Conservation (phyloP, 2,797 vertebrate species). For the Carapus acus region DNA sequence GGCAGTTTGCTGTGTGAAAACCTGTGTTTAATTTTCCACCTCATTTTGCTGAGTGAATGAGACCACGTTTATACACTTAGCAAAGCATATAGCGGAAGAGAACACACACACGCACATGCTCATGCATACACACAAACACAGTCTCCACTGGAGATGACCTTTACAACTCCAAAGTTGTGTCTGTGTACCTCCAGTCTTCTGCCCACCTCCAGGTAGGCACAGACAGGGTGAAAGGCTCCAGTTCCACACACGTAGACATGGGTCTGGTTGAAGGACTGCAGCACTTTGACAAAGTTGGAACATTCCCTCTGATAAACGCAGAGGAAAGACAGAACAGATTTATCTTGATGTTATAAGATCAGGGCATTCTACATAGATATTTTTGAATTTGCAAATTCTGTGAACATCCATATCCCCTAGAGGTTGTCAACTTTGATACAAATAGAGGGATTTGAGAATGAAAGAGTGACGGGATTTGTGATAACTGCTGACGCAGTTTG, state of each 20-base stretch:
- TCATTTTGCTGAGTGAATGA: slow-evolving; percentile 40
- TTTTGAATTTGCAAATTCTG: no score
- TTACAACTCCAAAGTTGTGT: slow-evolving; percentile 12
- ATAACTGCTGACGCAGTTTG: slow-evolving; percentile 21
- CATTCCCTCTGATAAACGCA: slow-evolving; percentile 89
- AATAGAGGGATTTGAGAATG: slow-evolving; percentile 25
- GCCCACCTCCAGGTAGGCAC: slow-evolving; percentile 91
- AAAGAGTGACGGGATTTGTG: slow-evolving; percentile 11
- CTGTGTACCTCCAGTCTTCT: slow-evolving; percentile 87
- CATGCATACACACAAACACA: no score
- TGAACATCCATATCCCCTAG: neutral
- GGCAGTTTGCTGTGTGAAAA: slow-evolving; percentile 30
- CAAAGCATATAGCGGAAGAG: slow-evolving; percentile 18
- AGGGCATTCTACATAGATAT: neutral
- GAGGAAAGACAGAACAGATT: slow-evolving; percentile 21
- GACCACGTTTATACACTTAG: slow-evolving; percentile 28
- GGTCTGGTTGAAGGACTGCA: slow-evolving; percentile 92
- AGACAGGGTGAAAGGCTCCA: slow-evolving; percentile 94
- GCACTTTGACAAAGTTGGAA: slow-evolving; percentile 91
- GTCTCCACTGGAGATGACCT: neutral
- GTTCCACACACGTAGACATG: slow-evolving; percentile 94
- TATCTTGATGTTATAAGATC: neutral
- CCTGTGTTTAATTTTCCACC: slow-evolving; percentile 36
- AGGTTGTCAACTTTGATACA: no score
- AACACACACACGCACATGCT: slow-evolving; percentile 18